Evolutionary conservation across 30 jellyfish, hydroid and myxozoan species (phyloP), one percentile per base, ranked within the genome.

Genomic region (Sanderia malayensis): DNA sequence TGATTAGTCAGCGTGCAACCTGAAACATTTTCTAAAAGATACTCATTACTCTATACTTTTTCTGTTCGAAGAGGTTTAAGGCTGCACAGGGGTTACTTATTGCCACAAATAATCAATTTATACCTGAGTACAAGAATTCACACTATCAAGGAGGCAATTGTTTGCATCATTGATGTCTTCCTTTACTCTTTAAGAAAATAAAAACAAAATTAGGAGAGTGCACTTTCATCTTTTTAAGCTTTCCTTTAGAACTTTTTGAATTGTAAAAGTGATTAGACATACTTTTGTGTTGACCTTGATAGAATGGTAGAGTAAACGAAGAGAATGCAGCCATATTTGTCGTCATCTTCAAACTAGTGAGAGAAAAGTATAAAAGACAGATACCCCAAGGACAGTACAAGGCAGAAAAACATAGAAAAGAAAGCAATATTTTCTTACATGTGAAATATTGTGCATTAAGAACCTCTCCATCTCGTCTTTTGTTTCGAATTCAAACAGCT

Each of bases 401-500:
- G n/a, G n/a, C n/a, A n/a, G n/a, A n/a, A n/a, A n/a, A n/a, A n/a
- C n/a, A n/a, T n/a, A n/a, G n/a, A n/a, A n/a, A n/a, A n/a, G n/a
- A n/a, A n/a, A n/a, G n/a, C n/a, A n/a, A n/a, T n/a, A n/a, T n/a
- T 2, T 7, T 30, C 89, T 64, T 78, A 83, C 95, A 31, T 64
- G 49, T 18, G 70, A 30, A 31, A 73, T 22, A 22, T 64, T 70
- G 30, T 47, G 11, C n/a, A 52, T 71, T 7, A 73, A 4, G 71
- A 83, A 83, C 30, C 21, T 73, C 21, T 73, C 58, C n/a, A 83
- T 74, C 22, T 73, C 95, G 20, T 73, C 73, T 20, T 67, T 75
- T 55, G 59, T 45, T 19, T 6, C 19, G 79, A 83, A 83, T 31
- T 83, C 85, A 64, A 31, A 83, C 15, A 70, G 21, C 44, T 83